Conservation (phyloP, 2,888 invertebrate species). For the Apodemia mormo region DNA sequence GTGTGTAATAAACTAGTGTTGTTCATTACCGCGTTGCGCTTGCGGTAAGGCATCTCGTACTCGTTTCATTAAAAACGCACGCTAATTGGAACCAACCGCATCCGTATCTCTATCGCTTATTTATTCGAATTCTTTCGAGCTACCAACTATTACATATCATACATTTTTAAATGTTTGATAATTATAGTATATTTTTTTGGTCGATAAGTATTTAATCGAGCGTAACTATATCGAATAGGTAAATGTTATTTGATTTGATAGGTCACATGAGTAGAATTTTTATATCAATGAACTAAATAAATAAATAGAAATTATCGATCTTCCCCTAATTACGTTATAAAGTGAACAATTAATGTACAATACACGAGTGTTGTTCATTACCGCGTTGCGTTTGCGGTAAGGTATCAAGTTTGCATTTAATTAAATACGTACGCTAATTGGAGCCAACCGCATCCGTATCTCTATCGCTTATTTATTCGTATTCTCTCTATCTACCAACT, state of each 20-base stretch:
- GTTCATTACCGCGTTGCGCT: slow-evolving; percentile 20
- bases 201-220: too few species aligned
- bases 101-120: background rate
- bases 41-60: slow-evolving; percentile 18
- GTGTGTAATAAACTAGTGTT: background rate
- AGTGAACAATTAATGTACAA: background rate
- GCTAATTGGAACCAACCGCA: slow-evolving; percentile 24
- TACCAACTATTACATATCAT: too few species aligned
- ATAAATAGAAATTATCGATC: background rate
- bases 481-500: too few species aligned
- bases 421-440: slow-evolving; percentile 24
- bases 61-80: slow-evolving; percentile 23
- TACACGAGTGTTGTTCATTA: slow-evolving; percentile 18
- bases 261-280: too few species aligned
- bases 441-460: slow-evolving; percentile 20
- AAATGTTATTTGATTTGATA: too few species aligned
- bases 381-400: slow-evolving; percentile 14
- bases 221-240: too few species aligned
- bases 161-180: too few species aligned
- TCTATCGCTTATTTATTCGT: too few species aligned
- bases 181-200: too few species aligned
- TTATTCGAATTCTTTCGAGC: too few species aligned
- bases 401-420: slow-evolving; percentile 19
- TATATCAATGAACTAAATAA: too few species aligned
- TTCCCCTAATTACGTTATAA: background rate